Evolutionary conservation across 2,888 invertebrate species (phyloP).

Genomic region (Quadroppia sp.): DNA sequence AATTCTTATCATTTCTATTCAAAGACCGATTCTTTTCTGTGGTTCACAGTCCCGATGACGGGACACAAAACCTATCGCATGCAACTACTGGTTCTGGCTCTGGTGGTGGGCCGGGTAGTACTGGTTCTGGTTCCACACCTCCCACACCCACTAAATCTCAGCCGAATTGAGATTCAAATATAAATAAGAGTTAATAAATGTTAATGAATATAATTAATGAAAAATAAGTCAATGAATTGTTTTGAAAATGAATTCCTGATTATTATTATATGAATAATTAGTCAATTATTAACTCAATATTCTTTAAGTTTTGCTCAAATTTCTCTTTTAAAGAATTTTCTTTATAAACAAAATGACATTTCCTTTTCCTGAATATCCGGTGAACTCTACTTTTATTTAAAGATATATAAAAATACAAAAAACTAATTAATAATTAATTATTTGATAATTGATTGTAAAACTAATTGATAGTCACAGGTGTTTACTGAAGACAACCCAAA

Average conservation of each 20-base stretch:
- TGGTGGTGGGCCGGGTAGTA: constrained; percentile 26
- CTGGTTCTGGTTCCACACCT: constrained; percentile 28
- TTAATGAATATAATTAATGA: not conserved
- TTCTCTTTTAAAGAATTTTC: not conserved
- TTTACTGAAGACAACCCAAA: not conserved
- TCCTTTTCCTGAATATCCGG: too few relatives aligned
- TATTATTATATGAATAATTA: not conserved
- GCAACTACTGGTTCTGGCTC: constrained; percentile 29
- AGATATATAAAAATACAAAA: too few relatives aligned
- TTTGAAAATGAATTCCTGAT: not conserved
- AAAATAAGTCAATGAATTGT: not conserved
- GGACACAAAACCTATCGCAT: constrained; percentile 30
- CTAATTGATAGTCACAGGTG: not conserved
- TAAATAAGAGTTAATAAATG: too few relatives aligned
- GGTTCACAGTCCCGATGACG: constrained; percentile 44
- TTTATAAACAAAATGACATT: too few relatives aligned
- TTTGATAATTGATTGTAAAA: not conserved
- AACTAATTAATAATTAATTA: not conserved
- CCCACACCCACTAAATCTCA: constrained; percentile 30
- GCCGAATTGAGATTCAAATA: not conserved
- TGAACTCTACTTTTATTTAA: too few relatives aligned
- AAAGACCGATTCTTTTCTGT: constrained; percentile 48
- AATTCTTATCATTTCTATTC: constrained; percentile 18
- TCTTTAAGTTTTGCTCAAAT: not conserved
- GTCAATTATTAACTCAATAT: too few relatives aligned